Evolutionary conservation across 2,888 invertebrate genomes (phyloP), one percentile per base, ranked within the genome.

Genomic region (Drosophila parthenogenetica): DNA sequence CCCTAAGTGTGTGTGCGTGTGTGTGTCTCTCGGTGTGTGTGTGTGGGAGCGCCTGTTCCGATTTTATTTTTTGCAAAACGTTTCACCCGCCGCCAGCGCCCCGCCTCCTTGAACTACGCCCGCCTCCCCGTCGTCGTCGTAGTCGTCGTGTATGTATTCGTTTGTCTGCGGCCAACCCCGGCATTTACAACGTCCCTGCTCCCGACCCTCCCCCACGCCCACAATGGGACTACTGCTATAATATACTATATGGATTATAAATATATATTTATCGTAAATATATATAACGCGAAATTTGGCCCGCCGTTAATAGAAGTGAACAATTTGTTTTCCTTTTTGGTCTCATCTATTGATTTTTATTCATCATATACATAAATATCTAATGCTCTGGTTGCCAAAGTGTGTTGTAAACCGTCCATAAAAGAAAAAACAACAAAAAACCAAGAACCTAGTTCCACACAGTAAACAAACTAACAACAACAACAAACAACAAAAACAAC

Each of bases 81-180:
- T 69, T 69, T 16, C 39, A 50, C 48, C 59, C 75, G 74, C 70
- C 70, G 17, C 4, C 35, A 35, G 49, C 17, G 7, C 75, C 57
- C 68, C 67, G 59, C 40, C 22, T 46, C 49, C 49, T 49, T 13
- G 16, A 22, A 43, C 50, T n/a, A 29, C 10, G n/a, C 16, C 11
- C 3, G 11, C 53, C 16, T 35, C 32, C 43, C 35, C 50, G 49
- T n/a, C 49, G 46, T 45, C 43, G 57, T 19, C 49, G 51, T 62
- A 59, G 75, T 55, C 67, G 69, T 65, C 68, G 82, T 82, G 83
- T 84, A 84, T 84, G 83, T 84, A 84, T 84, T 83, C 83, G 83
- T 66, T 81, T 84, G 87, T 84, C 84, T 84, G 83, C 81, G 61
- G 54, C 74, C 79, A 79, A 74, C 79, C 79, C 79, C 80, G 74